Evolutionary conservation across 2,797 vertebrate species (phyloP), one percentile per base, ranked within the genome.

Genomic region (Glyptemys insculpta): DNA sequence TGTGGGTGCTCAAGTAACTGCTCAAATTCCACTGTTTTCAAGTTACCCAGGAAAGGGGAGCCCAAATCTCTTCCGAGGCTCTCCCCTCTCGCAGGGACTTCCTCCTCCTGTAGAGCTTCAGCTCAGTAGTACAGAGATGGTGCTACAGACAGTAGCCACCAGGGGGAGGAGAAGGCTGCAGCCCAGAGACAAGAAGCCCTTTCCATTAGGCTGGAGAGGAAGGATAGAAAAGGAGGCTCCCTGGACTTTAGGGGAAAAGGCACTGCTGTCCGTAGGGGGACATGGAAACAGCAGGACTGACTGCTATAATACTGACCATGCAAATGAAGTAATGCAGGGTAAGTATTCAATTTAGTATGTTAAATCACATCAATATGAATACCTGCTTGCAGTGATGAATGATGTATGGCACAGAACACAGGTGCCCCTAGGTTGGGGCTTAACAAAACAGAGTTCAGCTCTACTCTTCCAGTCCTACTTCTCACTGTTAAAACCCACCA

Each of bases 121-220:
- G 12, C 56, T 59, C 27, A 59, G 56, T 29, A 57, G 10, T 29
- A 29, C 56, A 34, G 0, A 50, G 25, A 52, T 37, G 27, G n/a
- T 80, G 27, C 59, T 41, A 41, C 31, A 85, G 16, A 4, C 62
- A 65, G 15, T n/a, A 65, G 76, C 83, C 92, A 95, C 68, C 79
- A 95, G 89, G 94, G 85, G 89, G 85, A 94, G 83, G 65, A 91
- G 79, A 12, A 79, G 53, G 53, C 6, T n/a, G 49, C 4, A 44
- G 37, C 74, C 53, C 29, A n/a, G 19, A 5, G 29, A 3, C 27
- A 31, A 29, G 6, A 29, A 31, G 56, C 56, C 27, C 56, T 54
- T 54, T 14, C 56, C 56, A 59, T 29, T 29, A 59, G 56, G 27
- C 11, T 59, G 27, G 56, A 59, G 27, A 59, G 27, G 27, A 29